phyloP scores from a whole-genome alignment of 2,113 vertebrate genomes.

The Rhadina sibilatrix region DNA sequence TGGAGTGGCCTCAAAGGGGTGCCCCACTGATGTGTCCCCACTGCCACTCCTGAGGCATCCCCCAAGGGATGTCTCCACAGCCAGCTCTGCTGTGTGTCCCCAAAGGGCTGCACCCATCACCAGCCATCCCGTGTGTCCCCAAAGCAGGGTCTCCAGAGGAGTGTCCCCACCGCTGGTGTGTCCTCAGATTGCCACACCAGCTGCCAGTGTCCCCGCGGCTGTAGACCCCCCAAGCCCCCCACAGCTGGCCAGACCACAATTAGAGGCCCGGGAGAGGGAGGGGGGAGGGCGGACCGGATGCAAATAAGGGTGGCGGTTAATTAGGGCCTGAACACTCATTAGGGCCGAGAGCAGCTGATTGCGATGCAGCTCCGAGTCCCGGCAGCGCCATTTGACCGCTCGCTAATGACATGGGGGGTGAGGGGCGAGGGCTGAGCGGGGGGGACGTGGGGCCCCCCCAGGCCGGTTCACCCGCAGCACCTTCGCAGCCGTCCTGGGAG shows the following conservation, averaged over 20 bases:
- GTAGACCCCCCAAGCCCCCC: background rate
- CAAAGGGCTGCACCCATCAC: background rate
- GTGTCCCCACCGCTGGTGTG: rapidly evolving
- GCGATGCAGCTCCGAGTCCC: slow-evolving; percentile 37
- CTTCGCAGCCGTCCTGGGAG: background rate
- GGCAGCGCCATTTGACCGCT: slow-evolving; percentile 52
- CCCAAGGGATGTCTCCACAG: background rate
- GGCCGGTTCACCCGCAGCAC: rapidly evolving
- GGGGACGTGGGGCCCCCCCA: background rate
- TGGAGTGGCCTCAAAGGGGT: background rate
- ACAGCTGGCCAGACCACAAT: background rate
- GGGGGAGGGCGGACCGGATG: background rate
- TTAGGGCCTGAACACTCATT: slow-evolving; percentile 58
- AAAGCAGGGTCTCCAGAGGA: no score
- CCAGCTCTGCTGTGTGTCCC: background rate
- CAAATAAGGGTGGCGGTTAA: slow-evolving; percentile 60
- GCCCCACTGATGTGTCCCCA: background rate
- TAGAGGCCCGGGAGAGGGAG: background rate
- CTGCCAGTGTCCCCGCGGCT: background rate
- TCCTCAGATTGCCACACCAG: background rate
- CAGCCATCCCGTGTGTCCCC: background rate
- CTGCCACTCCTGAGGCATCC: background rate
- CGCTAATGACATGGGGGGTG: background rate
- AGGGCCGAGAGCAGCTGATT: slow-evolving; percentile 53
- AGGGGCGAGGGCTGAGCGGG: background rate